A percentile compares a stretch with the other conserved stretches of the same genome.
These are phyloP conservation scores for Papilio helenus DNA, from an alignment of 1,140 invertebrate genomes.

Conservation along the genomic window DNA sequence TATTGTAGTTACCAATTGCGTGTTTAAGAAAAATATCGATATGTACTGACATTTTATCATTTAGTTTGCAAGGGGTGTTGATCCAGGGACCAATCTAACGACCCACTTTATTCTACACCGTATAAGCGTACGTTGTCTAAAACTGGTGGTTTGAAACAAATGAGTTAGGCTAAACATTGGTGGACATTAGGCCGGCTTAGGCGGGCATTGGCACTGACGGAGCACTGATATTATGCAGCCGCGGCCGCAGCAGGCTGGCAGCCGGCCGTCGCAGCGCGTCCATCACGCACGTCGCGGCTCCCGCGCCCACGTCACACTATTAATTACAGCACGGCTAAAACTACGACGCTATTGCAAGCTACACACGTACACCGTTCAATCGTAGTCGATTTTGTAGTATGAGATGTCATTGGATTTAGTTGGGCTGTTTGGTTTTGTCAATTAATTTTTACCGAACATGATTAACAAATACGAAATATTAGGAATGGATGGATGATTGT, in stretches of 20 bases:
- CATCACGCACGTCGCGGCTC: constrained; percentile 57
- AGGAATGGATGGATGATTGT: no score
- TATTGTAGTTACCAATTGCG: background rate
- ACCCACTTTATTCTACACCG: background rate
- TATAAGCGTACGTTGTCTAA: constrained; percentile 19
- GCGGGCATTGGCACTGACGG: constrained; percentile 63
- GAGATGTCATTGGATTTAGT: background rate
- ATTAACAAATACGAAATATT: no score
- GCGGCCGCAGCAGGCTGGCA: constrained; percentile 51
- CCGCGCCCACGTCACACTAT: constrained; percentile 52
- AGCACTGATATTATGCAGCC: constrained; percentile 76
- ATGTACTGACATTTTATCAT: background rate
- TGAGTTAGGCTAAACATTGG: constrained; percentile 32
- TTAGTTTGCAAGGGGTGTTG: background rate
- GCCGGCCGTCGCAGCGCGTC: constrained; percentile 50
- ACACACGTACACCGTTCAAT: background rate
- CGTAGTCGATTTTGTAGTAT: background rate
- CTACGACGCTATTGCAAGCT: background rate
- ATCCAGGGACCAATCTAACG: background rate
- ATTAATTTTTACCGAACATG: background rate
- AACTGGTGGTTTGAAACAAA: constrained; percentile 23
- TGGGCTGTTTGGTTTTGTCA: background rate
- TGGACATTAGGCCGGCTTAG: constrained; percentile 35
- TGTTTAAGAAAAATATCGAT: background rate
- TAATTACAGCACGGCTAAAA: constrained; percentile 47